Percentiles rank a stretch among this genome's conserved stretches.
phyloP scores from a whole-genome alignment of 2,797 vertebrate genomes.

The Sebastiscus tertius region DNA sequence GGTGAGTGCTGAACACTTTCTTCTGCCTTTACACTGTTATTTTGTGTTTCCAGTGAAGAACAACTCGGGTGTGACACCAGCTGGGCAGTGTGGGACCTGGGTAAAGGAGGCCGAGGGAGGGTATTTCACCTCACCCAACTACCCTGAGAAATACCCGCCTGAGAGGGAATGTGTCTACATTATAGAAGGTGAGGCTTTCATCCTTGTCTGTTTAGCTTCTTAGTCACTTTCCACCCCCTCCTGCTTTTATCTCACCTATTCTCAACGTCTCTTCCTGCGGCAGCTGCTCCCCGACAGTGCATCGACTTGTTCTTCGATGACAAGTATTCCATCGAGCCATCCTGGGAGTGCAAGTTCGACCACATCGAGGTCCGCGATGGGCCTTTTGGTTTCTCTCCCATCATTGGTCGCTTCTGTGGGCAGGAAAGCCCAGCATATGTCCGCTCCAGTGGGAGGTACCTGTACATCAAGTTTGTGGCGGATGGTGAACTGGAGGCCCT shows the following conservation, averaged over 20 bases:
- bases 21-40: too few species aligned
- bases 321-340: constrained; percentile 96
- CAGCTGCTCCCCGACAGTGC: constrained; percentile 95
- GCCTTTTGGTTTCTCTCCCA: constrained; percentile 96
- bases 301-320: constrained; percentile 97
- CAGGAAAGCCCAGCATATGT: constrained; percentile 92
- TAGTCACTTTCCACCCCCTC: background rate
- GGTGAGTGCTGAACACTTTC: too few species aligned
- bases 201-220: background rate
- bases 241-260: background rate
- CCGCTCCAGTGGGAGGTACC: constrained; percentile 95
- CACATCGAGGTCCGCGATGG: constrained; percentile 98
- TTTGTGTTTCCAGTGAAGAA: constrained; percentile 85
- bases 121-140: constrained; percentile 96
- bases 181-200: constrained; percentile 90
- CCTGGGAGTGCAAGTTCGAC: constrained; percentile 99
- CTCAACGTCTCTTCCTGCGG: constrained; percentile 35
- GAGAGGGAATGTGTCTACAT: constrained; percentile 97
- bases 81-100: constrained; percentile 94
- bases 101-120: constrained; percentile 93
- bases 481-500: constrained; percentile 95
- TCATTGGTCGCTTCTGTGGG: constrained; percentile 97
- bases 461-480: constrained; percentile 99
- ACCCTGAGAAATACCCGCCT: constrained; percentile 96
- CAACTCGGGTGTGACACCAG: constrained; percentile 91